These are phyloP conservation scores for Eonycteris spelaea DNA, from an alignment of 2,113 vertebrate species.

Conservation along the genomic window DNA sequence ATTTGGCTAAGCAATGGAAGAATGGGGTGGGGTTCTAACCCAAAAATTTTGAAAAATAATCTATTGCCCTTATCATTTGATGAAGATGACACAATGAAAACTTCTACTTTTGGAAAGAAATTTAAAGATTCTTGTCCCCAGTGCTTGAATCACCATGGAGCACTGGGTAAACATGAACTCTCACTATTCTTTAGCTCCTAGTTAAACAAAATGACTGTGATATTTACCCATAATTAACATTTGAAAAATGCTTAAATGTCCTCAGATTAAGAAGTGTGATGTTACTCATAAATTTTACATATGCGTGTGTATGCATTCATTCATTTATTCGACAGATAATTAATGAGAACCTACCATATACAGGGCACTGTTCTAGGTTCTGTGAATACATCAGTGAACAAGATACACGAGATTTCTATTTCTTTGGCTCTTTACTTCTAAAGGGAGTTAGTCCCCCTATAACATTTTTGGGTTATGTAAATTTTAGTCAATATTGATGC, in stretches of 20 bases:
- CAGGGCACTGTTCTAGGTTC: not conserved
- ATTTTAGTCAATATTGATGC: not conserved
- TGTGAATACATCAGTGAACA: not conserved
- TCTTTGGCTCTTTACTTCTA: not conserved
- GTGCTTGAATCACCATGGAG: not conserved
- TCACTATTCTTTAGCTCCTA: not conserved
- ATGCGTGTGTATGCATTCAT: not conserved
- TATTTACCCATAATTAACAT: not conserved
- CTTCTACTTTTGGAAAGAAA: not conserved
- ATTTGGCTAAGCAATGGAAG: not conserved
- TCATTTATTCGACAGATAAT: not conserved
- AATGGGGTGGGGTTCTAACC: not conserved
- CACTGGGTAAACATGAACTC: not conserved
- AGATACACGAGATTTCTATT: not conserved
- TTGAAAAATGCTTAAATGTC: not conserved
- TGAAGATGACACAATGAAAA: not conserved
- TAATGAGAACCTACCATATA: not conserved
- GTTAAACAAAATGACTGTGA: conserved; percentile 27
- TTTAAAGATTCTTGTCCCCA: not conserved
- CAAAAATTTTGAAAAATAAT: not conserved
- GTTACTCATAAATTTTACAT: not conserved
- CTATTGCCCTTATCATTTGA: not conserved
- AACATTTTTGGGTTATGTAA: not conserved
- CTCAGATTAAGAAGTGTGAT: not conserved
- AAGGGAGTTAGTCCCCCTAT: not conserved